Evolutionary conservation across 1,140 invertebrate species (phyloP), one percentile per base, ranked within the genome.

Genomic region (Macrosteles quadrilineatus): DNA sequence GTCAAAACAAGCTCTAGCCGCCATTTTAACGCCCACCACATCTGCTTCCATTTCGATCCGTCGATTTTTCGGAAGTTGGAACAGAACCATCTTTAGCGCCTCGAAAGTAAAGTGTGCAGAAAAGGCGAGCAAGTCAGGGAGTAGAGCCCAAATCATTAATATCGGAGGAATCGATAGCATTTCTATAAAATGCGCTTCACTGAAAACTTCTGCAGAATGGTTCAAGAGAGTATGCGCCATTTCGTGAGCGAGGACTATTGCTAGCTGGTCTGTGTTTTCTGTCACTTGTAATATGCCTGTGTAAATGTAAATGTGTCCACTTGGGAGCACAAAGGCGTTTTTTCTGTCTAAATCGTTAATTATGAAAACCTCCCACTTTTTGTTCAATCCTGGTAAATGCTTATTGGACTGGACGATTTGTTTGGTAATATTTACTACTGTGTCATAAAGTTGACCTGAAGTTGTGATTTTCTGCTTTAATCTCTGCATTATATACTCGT

Each of bases 291-390:
- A 21, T n/a, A 50, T 50, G 4, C 47, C 47, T 50, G 47, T 50
- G n/a, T 9, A 50, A 9, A 50, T 50, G n/a, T 9, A 50, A 11
- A 50, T 50, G 47, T 50, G 47, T 11, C 47, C 47, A 19, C 47
- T 50, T 50, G 47, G 47, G 14, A 50, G 47, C 6, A 50, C 47
- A 50, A 50, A 50, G n/a, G 47, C 47, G n/a, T 50, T 50, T 50
- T 19, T 50, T 50, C 4, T 50, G n/a, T 50, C 47, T 6, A 19
- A 9, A 50, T 50, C 47, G n/a, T 50, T n/a, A 19, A 50, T 21
- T 4, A 50, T 50, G 4, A 50, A 21, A 21, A 50, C 47, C n/a
- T 50, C 3, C 47, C 47, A 50, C n/a, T 6, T 4, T n/a, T n/a
- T 50, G 2, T 50, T 50, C 4, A n/a, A 4, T 11, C 47, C 47